Percentiles rank a stretch among this genome's conserved stretches.
phyloP scores from a whole-genome alignment of 2,888 invertebrate genomes.

The Thysanoteuthis rhombus region DNA sequence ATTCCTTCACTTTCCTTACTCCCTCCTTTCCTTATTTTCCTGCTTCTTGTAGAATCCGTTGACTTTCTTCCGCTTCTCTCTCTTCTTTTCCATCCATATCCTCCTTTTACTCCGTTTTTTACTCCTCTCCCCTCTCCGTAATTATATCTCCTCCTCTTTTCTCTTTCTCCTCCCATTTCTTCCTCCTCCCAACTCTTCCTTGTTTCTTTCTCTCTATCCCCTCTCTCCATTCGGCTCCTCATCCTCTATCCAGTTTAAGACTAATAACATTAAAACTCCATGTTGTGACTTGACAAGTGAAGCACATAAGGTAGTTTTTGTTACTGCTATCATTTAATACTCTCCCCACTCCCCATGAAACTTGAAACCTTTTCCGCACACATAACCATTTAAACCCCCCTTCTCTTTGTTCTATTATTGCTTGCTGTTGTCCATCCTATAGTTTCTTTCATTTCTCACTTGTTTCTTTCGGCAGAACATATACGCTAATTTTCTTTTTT shows the following conservation, averaged over 20 bases:
- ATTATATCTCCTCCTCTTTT: neutral
- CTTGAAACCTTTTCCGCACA: neutral
- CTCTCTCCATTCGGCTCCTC: neutral
- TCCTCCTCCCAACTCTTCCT: neutral
- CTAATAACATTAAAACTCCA: neutral
- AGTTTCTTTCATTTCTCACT: neutral
- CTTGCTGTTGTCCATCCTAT: neutral
- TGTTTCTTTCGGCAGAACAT: neutral
- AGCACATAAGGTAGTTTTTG: neutral
- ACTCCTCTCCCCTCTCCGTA: neutral
- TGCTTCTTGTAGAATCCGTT: neutral
- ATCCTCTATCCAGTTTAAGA: neutral
- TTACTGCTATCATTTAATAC: neutral
- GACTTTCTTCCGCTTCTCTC: neutral
- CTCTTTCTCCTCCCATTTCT: neutral
- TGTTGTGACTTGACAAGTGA: constrained; percentile 12
- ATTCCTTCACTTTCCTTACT: neutral
- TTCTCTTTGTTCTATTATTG: neutral
- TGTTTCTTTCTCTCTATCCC: neutral
- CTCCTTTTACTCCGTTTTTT: neutral
- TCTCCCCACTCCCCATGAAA: neutral
- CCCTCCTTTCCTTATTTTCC: neutral
- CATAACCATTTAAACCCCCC: neutral
- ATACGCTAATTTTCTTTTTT: neutral
- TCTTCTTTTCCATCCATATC: neutral